Evolutionary conservation across 2,888 invertebrate genomes (phyloP), one percentile per base, ranked within the genome.

Genomic region (Glaucopsyche alexis): DNA sequence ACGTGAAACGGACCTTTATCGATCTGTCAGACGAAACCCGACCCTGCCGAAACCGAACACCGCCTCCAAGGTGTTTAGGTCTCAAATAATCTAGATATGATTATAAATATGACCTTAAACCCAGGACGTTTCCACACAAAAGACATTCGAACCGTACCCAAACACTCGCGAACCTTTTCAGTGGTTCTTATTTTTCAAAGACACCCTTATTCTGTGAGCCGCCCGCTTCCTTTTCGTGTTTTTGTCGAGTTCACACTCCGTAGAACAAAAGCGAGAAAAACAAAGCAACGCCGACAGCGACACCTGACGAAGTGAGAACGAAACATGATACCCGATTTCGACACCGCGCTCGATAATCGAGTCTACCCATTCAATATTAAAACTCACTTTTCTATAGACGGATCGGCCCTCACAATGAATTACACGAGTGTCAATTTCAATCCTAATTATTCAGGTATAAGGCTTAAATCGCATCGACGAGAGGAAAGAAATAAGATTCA

Each of bases 271-370:
- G 88, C 80, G 85, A 86, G 81, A 84, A 90, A 90, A 90, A 90
- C 86, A 88, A 89, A 87, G 85, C 85, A 82, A 82, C 84, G 89
- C 89, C 87, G 88, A 84, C 79, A 87, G 89, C 91, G 91, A 91
- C 91, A 91, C 91, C 90, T 91, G 90, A 89, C 85, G 89, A 87
- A 89, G 91, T 90, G 91, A 88, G 89, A 91, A 89, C 82, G 92
- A 88, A 91, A 92, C 87, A 85, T 82, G 91, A 92, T 91, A 90
- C 86, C 81, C 73, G 74, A 76, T 74, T 72, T 73, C 69, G 73
- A 73, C 47, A 52, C 74, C 67, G 47, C 74, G 72, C 66, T 29
- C 72, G 50, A 76, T 77, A 75, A 77, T 75, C 75, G 72, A 60
- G 74, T 74, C 75, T 77, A 78, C 72, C 9, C 65, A 19, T 65